A percentile compares a stretch with the other conserved stretches of the same genome.
Conservation (phyloP, 2,113 vertebrate genomes). For the Rhipidura dahli region DNA sequence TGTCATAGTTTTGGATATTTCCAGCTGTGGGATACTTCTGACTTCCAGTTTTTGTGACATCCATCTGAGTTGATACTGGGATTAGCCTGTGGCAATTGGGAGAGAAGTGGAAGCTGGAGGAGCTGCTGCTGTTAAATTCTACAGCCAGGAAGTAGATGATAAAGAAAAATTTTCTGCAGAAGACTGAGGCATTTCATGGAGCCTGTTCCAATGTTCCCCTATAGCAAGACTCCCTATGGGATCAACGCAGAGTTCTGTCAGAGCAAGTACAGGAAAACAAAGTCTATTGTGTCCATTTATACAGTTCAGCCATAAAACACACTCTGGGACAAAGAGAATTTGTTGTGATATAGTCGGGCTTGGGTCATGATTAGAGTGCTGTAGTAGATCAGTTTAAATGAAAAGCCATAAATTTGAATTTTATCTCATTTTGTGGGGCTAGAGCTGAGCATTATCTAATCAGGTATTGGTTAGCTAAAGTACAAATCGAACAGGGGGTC, state of each 20-base stretch:
- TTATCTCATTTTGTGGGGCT: slow-evolving; percentile 77
- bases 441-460: slow-evolving; percentile 79
- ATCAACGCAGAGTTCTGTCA: neutral
- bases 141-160: neutral
- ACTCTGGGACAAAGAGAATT: slow-evolving; percentile 21
- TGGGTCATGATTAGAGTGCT: slow-evolving; percentile 56
- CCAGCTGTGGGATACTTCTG: neutral
- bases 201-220: neutral
- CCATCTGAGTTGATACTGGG: neutral
- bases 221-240: neutral
- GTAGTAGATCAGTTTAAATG: slow-evolving; percentile 76
- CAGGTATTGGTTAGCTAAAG: slow-evolving; percentile 81
- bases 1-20: neutral
- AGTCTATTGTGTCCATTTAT: neutral
- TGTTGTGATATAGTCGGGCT: slow-evolving; percentile 44
- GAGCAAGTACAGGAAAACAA: neutral
- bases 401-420: slow-evolving; percentile 84
- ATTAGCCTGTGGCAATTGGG: neutral
- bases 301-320: neutral
- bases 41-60: neutral
- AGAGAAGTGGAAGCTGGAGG: neutral
- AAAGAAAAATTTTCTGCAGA: neutral
- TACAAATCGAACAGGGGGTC: slow-evolving; percentile 81
- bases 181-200: neutral
- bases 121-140: neutral